These are phyloP conservation scores for Andrena haemorrhoa DNA, from an alignment of 2,888 invertebrate species.

Conservation along the genomic window DNA sequence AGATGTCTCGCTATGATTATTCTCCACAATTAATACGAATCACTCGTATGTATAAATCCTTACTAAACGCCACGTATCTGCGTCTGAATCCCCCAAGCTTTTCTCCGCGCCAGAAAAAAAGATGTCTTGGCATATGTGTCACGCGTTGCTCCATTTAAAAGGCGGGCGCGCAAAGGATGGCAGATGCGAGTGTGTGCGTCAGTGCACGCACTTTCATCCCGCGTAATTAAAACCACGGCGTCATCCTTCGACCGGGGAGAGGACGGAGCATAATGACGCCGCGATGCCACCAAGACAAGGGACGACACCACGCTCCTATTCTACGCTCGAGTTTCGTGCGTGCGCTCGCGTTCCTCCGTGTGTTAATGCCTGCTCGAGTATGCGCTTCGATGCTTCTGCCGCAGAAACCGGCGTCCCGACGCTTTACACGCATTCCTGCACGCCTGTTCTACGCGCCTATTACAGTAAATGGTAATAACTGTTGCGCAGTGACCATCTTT, in stretches of 20 bases:
- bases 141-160: slow-evolving; percentile 63
- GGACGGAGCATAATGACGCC: slow-evolving; percentile 70
- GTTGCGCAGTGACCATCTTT: slow-evolving; percentile 11
- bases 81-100: not conserved
- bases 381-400: slow-evolving; percentile 13
- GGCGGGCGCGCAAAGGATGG: slow-evolving; percentile 50
- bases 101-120: slow-evolving; percentile 12
- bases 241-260: slow-evolving; percentile 74
- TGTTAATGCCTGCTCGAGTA: slow-evolving; percentile 49
- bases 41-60: not conserved
- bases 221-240: slow-evolving; percentile 83
- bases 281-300: slow-evolving; percentile 73
- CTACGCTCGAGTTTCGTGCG: slow-evolving; percentile 16
- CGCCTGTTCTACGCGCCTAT: not conserved
- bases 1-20: not conserved
- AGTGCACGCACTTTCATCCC: slow-evolving; percentile 81
- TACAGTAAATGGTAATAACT: slow-evolving; percentile 7
- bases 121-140: slow-evolving; percentile 45
- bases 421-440: slow-evolving; percentile 16
- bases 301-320: slow-evolving; percentile 37
- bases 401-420: not conserved
- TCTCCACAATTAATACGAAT: not conserved
- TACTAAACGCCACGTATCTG: not conserved
- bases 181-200: slow-evolving; percentile 54
- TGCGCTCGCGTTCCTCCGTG: slow-evolving; percentile 4